Evolutionary conservation across 2,888 invertebrate genomes (phyloP).

Genomic region (Litoditis marina): DNA sequence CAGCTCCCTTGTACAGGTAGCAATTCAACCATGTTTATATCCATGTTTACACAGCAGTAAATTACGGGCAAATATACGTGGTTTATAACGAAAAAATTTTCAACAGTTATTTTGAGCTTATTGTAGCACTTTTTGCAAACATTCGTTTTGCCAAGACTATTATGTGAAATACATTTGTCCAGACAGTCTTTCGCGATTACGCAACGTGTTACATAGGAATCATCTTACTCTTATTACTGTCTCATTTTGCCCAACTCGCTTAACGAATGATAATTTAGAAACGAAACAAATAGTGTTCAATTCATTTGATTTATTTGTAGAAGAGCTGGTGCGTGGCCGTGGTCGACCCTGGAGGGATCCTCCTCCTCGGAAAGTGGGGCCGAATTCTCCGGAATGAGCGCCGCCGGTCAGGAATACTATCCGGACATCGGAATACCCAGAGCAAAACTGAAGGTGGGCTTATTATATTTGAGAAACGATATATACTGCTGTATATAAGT

Average conservation of each 20-base stretch:
- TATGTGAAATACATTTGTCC: too few species aligned
- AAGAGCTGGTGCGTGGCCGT: constrained; percentile 52
- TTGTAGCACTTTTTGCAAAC: too few species aligned
- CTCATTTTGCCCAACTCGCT: too few species aligned
- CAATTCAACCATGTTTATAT: too few species aligned
- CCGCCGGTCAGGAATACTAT: constrained; percentile 55
- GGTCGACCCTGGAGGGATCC: constrained; percentile 60
- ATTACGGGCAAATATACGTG: too few species aligned
- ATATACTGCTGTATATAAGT: constrained; percentile 25
- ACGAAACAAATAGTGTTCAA: background rate
- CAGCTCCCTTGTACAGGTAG: constrained; percentile 11
- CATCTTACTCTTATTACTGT: too few species aligned
- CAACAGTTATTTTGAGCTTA: too few species aligned
- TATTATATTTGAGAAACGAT: background rate
- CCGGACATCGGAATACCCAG: constrained; percentile 60
- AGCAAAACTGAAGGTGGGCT: constrained; percentile 55
- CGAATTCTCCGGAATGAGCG: constrained; percentile 48
- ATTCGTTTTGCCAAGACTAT: too few species aligned
- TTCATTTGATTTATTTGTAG: constrained; percentile 17
- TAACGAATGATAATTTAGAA: background rate
- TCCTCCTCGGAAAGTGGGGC: constrained; percentile 54
- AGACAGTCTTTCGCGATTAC: too few species aligned
- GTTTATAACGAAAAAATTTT: too few species aligned
- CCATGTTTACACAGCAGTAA: too few species aligned
- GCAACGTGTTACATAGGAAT: too few species aligned